phyloP scores from a whole-genome alignment of 1,140 invertebrate genomes.

The Ceratoteleas bidentatus region DNA sequence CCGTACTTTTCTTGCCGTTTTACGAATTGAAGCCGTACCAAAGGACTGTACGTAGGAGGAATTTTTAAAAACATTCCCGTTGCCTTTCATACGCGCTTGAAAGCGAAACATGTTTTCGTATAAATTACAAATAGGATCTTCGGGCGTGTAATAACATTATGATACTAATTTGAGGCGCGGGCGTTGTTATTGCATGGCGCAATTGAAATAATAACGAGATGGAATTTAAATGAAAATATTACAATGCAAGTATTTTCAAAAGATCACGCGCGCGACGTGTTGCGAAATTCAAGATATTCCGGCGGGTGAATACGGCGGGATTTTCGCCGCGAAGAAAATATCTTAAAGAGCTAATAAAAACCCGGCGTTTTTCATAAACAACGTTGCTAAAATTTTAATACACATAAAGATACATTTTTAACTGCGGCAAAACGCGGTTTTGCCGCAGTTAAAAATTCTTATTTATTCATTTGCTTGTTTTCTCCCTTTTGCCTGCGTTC shows the following conservation, averaged over 20 bases:
- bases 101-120: too few relatives aligned
- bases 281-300: not conserved
- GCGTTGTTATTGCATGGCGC: too few relatives aligned
- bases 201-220: not conserved
- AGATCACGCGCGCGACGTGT: not conserved
- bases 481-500: not conserved
- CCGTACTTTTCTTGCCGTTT: too few relatives aligned
- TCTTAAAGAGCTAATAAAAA: constrained; percentile 5
- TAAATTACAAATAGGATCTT: too few relatives aligned
- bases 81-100: too few relatives aligned
- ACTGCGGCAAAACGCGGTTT: too few relatives aligned
- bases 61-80: too few relatives aligned
- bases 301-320: not conserved
- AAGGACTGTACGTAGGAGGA: not conserved
- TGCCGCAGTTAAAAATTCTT: constrained; percentile 13
- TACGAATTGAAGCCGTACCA: constrained; percentile 10
- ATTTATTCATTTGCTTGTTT: constrained; percentile 28
- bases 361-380: constrained; percentile 11
- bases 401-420: constrained; percentile 8
- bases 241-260: not conserved
- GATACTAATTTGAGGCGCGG: too few relatives aligned
- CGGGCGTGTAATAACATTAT: too few relatives aligned
- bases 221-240: not conserved
- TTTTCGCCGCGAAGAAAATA: not conserved
- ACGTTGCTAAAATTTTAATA: constrained; percentile 13